These are phyloP conservation scores for Saturnia pavonia DNA, from an alignment of 2,888 invertebrate species.

Conservation along the genomic window DNA sequence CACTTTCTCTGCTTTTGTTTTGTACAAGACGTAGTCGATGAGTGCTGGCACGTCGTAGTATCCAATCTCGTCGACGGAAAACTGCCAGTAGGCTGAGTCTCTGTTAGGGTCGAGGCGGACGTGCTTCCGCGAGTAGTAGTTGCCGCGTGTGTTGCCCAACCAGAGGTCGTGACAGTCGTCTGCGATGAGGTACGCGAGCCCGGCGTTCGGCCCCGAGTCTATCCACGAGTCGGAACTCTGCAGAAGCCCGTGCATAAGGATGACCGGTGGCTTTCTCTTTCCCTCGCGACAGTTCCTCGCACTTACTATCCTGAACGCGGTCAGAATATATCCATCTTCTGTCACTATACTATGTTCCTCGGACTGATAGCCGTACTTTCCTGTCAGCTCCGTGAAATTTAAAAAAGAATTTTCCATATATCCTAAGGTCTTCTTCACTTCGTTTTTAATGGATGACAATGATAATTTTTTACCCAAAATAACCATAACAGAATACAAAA, in stretches of 20 bases:
- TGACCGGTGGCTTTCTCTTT: constrained; percentile 42
- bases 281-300: constrained; percentile 20
- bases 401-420: constrained; percentile 31
- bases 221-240: constrained; percentile 60
- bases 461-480: constrained; percentile 19
- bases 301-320: constrained; percentile 43
- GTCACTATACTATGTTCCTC: constrained; percentile 57
- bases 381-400: constrained; percentile 29
- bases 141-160: constrained; percentile 38
- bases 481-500: not conserved
- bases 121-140: constrained; percentile 76
- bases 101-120: constrained; percentile 48
- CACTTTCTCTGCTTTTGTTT: constrained; percentile 47
- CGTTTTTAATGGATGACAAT: constrained; percentile 21
- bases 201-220: constrained; percentile 56
- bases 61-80: constrained; percentile 90
- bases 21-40: constrained; percentile 55
- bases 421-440: constrained; percentile 28
- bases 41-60: constrained; percentile 87
- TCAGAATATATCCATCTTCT: constrained; percentile 61
- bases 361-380: constrained; percentile 48
- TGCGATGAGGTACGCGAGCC: constrained; percentile 45
- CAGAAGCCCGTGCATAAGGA: constrained; percentile 65
- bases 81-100: constrained; percentile 80
- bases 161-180: constrained; percentile 40